These are phyloP conservation scores for Barbus barbus DNA, from an alignment of 2,113 vertebrate genomes.

Conservation along the genomic window DNA sequence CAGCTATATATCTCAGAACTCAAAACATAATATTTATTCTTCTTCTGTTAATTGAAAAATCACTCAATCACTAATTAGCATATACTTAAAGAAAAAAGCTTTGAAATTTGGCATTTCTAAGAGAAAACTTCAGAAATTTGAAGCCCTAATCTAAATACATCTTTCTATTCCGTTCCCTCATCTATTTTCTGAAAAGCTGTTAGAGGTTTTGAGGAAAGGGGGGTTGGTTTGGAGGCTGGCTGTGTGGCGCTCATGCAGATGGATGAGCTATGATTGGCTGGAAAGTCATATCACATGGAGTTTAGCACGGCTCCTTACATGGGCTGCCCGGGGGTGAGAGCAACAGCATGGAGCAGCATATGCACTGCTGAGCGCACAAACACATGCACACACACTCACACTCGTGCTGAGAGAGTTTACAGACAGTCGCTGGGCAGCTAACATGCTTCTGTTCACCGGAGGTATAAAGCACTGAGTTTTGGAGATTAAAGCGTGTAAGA, in stretches of 20 bases:
- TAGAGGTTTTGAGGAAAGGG: conserved; percentile 33
- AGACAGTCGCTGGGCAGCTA: conserved; percentile 18
- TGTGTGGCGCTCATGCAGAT: conserved; percentile 60
- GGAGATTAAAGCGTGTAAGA: neutral
- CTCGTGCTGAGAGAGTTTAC: neutral
- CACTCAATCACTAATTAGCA: neutral
- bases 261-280: conserved; percentile 82
- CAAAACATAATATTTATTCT: neutral
- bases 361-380: conserved; percentile 12
- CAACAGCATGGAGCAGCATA: conserved; percentile 57
- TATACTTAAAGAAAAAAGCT: neutral
- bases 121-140: neutral
- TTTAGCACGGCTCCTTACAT: conserved; percentile 73
- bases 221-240: conserved; percentile 2
- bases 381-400: conserved; percentile 9
- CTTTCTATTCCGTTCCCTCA: neutral
- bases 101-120: neutral
- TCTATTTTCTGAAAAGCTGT: conserved; percentile 24
- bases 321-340: conserved; percentile 69
- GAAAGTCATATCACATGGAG: conserved; percentile 79
- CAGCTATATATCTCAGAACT: neutral
- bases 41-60: neutral
- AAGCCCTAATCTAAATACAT: neutral
- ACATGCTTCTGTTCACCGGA: conserved; percentile 16
- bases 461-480: conserved; percentile 30